phyloP scores from a whole-genome alignment of 1,140 invertebrate genomes.

The Halyomorpha halys region DNA sequence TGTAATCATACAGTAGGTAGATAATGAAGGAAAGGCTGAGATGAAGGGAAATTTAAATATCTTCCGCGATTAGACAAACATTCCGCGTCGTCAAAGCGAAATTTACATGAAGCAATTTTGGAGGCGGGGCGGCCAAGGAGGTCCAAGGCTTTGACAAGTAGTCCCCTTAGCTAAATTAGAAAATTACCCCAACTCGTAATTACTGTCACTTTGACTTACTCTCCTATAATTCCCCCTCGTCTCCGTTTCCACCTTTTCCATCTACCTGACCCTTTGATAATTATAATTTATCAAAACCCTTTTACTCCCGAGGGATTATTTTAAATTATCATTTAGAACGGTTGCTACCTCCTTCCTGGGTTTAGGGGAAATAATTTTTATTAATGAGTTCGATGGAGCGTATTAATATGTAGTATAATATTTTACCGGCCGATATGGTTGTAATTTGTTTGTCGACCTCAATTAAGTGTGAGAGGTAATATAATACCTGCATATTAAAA shows the following conservation, averaged over 20 bases:
- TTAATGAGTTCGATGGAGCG: too few relatives aligned
- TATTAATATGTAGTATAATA: too few relatives aligned
- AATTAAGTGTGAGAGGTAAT: too few relatives aligned
- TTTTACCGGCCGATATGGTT: too few relatives aligned
- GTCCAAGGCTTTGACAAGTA: slow-evolving; percentile 15
- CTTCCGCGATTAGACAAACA: slow-evolving; percentile 3
- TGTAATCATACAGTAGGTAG: too few relatives aligned
- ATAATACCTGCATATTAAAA: too few relatives aligned
- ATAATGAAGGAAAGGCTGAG: too few relatives aligned
- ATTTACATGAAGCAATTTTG: slow-evolving; percentile 15
- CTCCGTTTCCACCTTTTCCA: background rate
- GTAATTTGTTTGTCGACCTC: too few relatives aligned
- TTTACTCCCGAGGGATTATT: background rate
- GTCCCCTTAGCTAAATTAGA: slow-evolving; percentile 11
- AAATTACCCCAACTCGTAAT: slow-evolving; percentile 13
- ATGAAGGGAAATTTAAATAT: too few relatives aligned
- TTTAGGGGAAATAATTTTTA: too few relatives aligned
- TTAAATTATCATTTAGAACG: too few relatives aligned
- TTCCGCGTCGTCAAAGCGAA: slow-evolving; percentile 7
- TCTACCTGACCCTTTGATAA: background rate
- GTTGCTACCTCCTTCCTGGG: too few relatives aligned
- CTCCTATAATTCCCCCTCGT: slow-evolving; percentile 7
- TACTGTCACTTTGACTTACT: slow-evolving; percentile 15
- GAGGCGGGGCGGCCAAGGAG: background rate
- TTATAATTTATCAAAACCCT: slow-evolving; percentile 6